Evolutionary conservation across 2,797 vertebrate genomes (phyloP).

Genomic region (Urosaurus nigricauda): DNA sequence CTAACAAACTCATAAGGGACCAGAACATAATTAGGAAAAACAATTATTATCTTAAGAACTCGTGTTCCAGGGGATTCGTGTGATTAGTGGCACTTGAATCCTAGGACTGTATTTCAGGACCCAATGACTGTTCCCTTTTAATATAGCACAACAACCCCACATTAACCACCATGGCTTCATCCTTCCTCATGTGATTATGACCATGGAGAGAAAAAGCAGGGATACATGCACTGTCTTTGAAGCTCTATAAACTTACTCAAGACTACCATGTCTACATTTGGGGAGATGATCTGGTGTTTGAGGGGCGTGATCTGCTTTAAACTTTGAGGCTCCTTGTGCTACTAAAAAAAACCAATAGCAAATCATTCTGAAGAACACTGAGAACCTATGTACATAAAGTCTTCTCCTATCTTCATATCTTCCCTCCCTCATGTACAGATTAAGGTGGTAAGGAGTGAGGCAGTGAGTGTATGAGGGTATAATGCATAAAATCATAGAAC

Average conservation of each 20-base stretch:
- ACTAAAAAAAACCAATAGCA: neutral
- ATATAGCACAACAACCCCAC: too few species aligned
- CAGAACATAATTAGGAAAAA: neutral
- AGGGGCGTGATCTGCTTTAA: too few species aligned
- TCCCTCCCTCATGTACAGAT: neutral
- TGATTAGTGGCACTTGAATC: neutral
- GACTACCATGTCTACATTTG: too few species aligned
- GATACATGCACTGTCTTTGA: too few species aligned
- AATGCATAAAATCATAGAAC: neutral
- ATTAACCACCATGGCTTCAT: too few species aligned
- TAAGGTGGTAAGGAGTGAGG: neutral
- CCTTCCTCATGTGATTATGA: too few species aligned
- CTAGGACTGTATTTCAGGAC: neutral
- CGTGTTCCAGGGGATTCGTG: neutral
- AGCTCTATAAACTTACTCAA: too few species aligned
- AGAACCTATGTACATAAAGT: neutral
- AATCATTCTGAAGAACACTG: neutral
- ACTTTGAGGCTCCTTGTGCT: too few species aligned
- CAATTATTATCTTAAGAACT: neutral
- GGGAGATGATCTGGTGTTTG: too few species aligned
- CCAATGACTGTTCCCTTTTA: neutral
- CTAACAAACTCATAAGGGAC: neutral
- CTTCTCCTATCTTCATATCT: neutral
- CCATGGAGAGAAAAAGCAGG: too few species aligned
- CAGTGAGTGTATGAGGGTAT: neutral